Conservation (phyloP, 2,113 vertebrate genomes). For the Podarcis cretensis region DNA sequence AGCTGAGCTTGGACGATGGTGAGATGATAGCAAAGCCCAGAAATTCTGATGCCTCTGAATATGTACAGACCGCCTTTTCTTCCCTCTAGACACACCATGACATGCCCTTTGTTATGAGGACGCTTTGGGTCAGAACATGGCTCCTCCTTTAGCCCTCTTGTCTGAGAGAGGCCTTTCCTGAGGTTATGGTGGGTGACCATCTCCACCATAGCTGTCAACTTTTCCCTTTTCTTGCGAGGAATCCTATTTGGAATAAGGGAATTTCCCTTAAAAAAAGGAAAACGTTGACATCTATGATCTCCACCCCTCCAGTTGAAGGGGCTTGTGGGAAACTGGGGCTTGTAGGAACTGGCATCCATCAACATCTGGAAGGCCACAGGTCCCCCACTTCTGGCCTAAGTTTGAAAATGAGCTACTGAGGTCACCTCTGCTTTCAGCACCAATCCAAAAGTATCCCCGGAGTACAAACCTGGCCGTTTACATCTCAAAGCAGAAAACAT, state of each 20-base stretch:
- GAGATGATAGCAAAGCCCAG: background rate
- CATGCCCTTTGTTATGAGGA: background rate
- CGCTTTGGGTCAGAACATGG: background rate
- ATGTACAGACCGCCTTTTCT: background rate
- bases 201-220: background rate
- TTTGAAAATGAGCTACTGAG: too few species aligned
- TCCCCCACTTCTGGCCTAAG: too few species aligned
- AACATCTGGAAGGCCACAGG: too few species aligned
- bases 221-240: too few species aligned
- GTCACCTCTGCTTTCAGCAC: background rate
- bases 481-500: background rate
- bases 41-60: background rate
- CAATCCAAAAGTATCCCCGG: background rate
- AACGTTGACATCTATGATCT: too few species aligned
- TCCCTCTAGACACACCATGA: background rate
- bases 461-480: background rate
- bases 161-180: background rate
- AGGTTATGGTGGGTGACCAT: too few species aligned
- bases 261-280: too few species aligned
- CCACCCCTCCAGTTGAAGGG: background rate
- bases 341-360: too few species aligned
- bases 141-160: background rate
- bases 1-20: background rate
- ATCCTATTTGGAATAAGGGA: too few species aligned
- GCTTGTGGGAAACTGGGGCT: background rate